Evolutionary conservation across 2,797 vertebrate species (phyloP).

Genomic region (Peromyscus nudipes): DNA sequence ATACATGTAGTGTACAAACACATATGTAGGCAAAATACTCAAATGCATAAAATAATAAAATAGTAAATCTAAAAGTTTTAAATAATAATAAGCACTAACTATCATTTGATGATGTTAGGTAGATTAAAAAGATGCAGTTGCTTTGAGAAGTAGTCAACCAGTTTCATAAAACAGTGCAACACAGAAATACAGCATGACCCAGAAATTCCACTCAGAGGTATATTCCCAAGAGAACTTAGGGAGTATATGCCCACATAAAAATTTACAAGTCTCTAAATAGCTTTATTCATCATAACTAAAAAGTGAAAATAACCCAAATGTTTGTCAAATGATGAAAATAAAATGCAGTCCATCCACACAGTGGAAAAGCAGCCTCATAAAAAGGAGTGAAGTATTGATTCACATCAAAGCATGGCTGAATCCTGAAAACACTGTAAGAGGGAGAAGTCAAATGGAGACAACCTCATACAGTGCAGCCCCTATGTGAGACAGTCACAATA

Average conservation of each 20-base stretch:
- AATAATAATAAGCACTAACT: background rate
- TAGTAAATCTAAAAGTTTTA: background rate
- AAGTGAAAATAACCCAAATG: conserved; percentile 18
- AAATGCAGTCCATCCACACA: background rate
- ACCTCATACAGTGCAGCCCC: too few species aligned
- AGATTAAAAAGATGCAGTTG: conserved; percentile 48
- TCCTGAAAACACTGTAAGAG: background rate
- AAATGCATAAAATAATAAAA: background rate
- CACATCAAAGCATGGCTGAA: background rate
- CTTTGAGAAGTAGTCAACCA: conserved; percentile 15
- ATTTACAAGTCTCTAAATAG: background rate
- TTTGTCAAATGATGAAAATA: conserved; percentile 35
- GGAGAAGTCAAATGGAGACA: background rate
- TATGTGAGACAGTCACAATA: conserved; percentile 27
- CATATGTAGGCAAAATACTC: background rate
- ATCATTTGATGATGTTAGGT: background rate
- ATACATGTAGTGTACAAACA: too few species aligned
- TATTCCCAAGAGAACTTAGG: conserved; percentile 28
- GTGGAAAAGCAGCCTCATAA: background rate
- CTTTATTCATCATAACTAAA: background rate
- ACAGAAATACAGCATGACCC: background rate
- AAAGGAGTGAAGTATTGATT: background rate
- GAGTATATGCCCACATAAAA: conserved; percentile 18
- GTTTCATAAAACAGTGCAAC: conserved; percentile 23
- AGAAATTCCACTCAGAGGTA: conserved; percentile 36